These are phyloP conservation scores for Cyprinodon diabolis DNA, from an alignment of 2,797 vertebrate genomes.

Conservation along the genomic window DNA sequence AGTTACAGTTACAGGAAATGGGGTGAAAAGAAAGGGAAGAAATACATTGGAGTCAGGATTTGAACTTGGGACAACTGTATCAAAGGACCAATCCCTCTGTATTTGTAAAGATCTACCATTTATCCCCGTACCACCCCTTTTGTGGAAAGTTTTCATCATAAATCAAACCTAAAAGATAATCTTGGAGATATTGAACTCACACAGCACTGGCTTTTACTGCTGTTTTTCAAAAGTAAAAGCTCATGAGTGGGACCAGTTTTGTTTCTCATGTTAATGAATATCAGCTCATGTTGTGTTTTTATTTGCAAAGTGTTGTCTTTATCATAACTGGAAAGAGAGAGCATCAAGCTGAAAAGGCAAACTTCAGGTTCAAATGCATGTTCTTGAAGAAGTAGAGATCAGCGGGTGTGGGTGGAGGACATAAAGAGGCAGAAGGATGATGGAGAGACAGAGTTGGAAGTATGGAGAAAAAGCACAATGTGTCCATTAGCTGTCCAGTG, in stretches of 20 bases:
- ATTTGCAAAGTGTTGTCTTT: neutral
- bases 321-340: neutral
- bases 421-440: slow-evolving; percentile 6
- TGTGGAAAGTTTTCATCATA: no score
- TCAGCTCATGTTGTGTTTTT: neutral
- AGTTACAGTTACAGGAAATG: no score
- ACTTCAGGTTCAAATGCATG: slow-evolving; percentile 17
- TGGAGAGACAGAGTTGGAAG: slow-evolving; percentile 12
- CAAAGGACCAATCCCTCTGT: no score
- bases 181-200: no score
- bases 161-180: no score
- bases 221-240: neutral
- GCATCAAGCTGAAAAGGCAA: no score
- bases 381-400: slow-evolving; percentile 5
- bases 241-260: neutral
- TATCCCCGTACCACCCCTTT: no score
- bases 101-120: no score
- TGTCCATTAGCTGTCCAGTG: slow-evolving; percentile 49
- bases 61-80: no score
- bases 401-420: slow-evolving; percentile 28
- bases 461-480: slow-evolving; percentile 16
- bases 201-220: no score
- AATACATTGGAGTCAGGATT: no score
- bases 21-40: no score
- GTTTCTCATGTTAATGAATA: neutral